Evolutionary conservation across 2,113 vertebrate genomes (phyloP).

Genomic region (Ellobius talpinus): DNA sequence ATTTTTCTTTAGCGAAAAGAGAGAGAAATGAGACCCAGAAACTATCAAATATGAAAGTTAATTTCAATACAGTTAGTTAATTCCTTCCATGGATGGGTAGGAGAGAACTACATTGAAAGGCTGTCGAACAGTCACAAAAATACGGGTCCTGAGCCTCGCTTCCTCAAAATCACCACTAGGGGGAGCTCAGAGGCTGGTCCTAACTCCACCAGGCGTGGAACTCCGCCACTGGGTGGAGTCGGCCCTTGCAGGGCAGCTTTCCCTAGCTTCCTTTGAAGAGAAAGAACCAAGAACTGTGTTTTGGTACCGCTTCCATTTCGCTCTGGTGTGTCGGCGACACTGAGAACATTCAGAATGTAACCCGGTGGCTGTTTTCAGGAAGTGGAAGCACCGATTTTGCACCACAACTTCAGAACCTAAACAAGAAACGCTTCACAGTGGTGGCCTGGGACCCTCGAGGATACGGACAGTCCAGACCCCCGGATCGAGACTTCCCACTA

Average conservation of each 20-base stretch:
- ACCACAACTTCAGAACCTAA: conserved; percentile 92
- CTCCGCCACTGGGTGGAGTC: background rate
- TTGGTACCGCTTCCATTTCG: background rate
- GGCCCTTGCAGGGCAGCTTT: background rate
- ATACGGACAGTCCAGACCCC: conserved; percentile 94
- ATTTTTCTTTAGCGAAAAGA: background rate
- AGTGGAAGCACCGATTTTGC: conserved; percentile 92
- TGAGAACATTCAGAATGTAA: conserved; percentile 18
- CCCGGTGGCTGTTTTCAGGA: conserved; percentile 84
- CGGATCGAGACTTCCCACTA: conserved; percentile 91
- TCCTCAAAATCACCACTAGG: conserved; percentile 20
- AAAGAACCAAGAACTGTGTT: background rate
- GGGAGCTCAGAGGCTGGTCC: background rate
- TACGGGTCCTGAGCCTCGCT: background rate
- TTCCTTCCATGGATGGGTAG: background rate
- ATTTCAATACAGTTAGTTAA: background rate
- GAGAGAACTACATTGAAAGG: background rate
- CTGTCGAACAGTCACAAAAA: background rate
- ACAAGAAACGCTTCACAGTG: conserved; percentile 90
- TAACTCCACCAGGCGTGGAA: background rate
- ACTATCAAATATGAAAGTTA: background rate
- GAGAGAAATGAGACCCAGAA: background rate
- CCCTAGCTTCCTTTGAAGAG: background rate
- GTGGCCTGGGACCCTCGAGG: conserved; percentile 95
- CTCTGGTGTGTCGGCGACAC: background rate